Percentiles rank a stretch among this genome's conserved stretches.
Evolutionary conservation across 2,113 vertebrate genomes (phyloP).

Genomic region (Equus quagga): DNA sequence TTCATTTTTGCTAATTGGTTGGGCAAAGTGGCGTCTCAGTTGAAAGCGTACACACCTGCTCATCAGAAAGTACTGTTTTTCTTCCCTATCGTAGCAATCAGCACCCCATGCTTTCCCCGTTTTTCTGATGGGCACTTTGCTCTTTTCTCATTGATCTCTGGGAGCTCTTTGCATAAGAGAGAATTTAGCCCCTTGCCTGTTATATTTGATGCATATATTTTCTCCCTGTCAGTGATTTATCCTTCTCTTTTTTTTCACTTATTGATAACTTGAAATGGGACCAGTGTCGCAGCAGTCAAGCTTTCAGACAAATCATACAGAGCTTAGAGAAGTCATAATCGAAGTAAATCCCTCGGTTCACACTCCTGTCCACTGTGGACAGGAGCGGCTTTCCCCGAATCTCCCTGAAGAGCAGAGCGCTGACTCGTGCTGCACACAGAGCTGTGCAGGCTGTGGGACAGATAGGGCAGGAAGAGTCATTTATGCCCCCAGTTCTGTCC

Average conservation of each 20-base stretch:
- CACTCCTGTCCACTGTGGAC: too few relatives aligned
- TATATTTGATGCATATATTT: rapidly evolving
- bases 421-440: rapidly evolving
- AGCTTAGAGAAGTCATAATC: not conserved
- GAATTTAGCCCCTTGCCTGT: not conserved
- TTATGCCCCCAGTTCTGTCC: rapidly evolving
- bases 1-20: too few relatives aligned
- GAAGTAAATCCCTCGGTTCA: too few relatives aligned
- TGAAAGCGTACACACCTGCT: not conserved
- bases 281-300: not conserved
- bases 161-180: not conserved
- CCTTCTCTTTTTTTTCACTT: not conserved
- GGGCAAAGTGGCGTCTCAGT: rapidly evolving
- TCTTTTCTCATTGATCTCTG: not conserved
- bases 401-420: not conserved
- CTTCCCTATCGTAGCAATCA: too few relatives aligned
- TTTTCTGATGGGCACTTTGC: not conserved
- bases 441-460: not conserved
- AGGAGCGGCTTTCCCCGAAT: not conserved
- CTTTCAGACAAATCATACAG: not conserved
- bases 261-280: rapidly evolving
- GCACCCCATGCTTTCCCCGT: too few relatives aligned
- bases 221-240: not conserved
- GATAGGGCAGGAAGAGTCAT: not conserved
- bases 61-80: too few relatives aligned